Evolutionary conservation across 2,113 vertebrate species (phyloP).

Genomic region (Dromaius novaehollandiae): DNA sequence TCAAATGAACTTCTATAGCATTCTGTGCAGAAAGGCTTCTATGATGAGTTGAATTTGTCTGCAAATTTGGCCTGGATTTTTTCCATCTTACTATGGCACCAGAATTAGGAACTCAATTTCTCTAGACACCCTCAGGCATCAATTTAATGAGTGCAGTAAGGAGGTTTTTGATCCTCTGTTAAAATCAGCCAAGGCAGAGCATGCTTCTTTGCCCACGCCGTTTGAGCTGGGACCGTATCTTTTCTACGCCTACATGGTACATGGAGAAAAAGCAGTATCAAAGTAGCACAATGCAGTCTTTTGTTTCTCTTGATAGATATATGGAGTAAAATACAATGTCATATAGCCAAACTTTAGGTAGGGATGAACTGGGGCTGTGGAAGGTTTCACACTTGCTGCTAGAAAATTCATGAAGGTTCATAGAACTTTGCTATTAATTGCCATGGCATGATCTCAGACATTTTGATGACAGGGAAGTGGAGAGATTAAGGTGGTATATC

Average conservation of each 20-base stretch:
- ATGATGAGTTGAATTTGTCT: neutral
- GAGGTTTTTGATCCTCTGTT: neutral
- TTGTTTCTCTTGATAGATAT: neutral
- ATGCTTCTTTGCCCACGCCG: neutral
- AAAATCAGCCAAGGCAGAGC: neutral
- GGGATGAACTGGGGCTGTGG: neutral
- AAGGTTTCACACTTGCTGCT: neutral
- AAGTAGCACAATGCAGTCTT: neutral
- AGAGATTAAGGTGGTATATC: neutral
- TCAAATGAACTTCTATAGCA: neutral
- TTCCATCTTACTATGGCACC: neutral
- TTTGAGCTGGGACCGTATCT: neutral
- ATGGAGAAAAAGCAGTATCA: neutral
- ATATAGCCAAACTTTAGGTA: neutral
- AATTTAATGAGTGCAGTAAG: neutral
- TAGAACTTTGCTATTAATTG: neutral
- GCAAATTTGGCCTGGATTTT: neutral
- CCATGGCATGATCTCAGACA: neutral
- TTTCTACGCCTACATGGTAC: neutral
- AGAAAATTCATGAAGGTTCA: neutral
- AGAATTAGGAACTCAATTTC: neutral
- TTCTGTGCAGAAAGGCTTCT: neutral
- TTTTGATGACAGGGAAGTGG: neutral
- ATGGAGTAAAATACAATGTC: neutral
- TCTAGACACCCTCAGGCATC: neutral